Percentiles rank a stretch among this genome's conserved stretches.
These are phyloP conservation scores for Sebastes diaconus DNA, from an alignment of 2,797 vertebrate species.

Conservation along the genomic window DNA sequence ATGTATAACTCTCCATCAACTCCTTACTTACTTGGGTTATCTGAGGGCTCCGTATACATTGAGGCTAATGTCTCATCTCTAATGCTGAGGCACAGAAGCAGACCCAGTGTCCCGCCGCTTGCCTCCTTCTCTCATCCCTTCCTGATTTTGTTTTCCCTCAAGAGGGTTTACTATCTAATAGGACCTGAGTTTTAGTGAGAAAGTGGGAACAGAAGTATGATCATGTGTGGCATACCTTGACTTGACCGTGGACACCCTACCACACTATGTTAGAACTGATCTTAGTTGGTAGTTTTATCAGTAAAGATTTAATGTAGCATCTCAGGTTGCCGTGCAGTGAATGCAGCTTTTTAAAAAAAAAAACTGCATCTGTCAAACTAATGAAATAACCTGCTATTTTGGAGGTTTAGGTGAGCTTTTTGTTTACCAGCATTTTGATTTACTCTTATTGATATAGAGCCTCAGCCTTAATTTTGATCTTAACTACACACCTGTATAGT, in stretches of 20 bases:
- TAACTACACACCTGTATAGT: not conserved
- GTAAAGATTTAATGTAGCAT: not conserved
- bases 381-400: slow-evolving; percentile 4
- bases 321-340: not conserved
- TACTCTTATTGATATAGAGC: not conserved
- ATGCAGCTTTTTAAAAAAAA: not conserved
- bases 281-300: not conserved
- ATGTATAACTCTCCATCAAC: slow-evolving; percentile 16
- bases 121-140: slow-evolving; percentile 29
- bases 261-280: not conserved
- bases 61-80: slow-evolving; percentile 53
- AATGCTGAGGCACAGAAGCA: slow-evolving; percentile 38
- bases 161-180: slow-evolving; percentile 39
- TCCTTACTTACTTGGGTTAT: slow-evolving; percentile 13
- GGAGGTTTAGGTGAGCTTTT: not conserved
- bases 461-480: not conserved
- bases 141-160: slow-evolving; percentile 42
- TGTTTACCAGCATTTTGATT: slow-evolving; percentile 9
- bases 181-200: slow-evolving; percentile 11
- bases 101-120: slow-evolving; percentile 6
- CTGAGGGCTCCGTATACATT: slow-evolving; percentile 7
- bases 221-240: slow-evolving; percentile 28
- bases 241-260: not conserved
- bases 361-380: not conserved
- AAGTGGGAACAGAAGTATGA: not conserved